Conservation (phyloP, 2,113 vertebrate species). For the Heterotis niloticus region DNA sequence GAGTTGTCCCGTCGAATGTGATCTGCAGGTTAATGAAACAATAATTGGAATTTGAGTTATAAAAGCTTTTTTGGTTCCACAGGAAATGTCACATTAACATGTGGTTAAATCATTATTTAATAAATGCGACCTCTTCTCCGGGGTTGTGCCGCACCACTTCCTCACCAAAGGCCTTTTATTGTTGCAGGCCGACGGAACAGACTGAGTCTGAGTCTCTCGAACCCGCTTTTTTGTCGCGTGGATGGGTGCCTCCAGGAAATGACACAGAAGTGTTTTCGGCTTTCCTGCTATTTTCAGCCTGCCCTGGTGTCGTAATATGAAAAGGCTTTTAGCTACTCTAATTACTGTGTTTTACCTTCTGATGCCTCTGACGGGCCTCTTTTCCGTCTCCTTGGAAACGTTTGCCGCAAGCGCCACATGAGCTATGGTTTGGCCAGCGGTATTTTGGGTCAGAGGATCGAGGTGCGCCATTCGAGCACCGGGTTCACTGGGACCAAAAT, state of each 20-base stretch:
- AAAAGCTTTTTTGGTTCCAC: conserved; percentile 44
- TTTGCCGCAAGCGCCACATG: neutral
- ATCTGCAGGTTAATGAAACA: conserved; percentile 48
- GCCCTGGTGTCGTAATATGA: neutral
- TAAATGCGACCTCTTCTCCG: conserved; percentile 39
- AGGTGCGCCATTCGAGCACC: neutral
- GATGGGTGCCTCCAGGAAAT: neutral
- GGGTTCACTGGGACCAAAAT: neutral
- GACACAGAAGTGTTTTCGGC: neutral
- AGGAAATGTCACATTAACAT: conserved; percentile 63
- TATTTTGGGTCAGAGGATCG: neutral
- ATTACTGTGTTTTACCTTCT: neutral
- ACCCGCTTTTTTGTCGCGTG: neutral
- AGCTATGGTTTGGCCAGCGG: neutral
- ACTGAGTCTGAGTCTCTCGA: conserved; percentile 10
- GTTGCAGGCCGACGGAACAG: conserved; percentile 27
- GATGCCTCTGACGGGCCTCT: neutral
- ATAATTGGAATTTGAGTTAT: conserved; percentile 55
- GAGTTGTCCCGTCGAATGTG: conserved; percentile 22
- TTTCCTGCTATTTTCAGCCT: neutral
- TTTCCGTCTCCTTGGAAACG: conserved; percentile 1
- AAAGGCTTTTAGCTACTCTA: neutral
- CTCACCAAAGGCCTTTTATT: conserved; percentile 26
- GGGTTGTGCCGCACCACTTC: conserved; percentile 31
- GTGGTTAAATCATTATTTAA: conserved; percentile 50